These are phyloP conservation scores for Cybosia mesomella DNA, from an alignment of 2,888 invertebrate genomes.

Conservation along the genomic window DNA sequence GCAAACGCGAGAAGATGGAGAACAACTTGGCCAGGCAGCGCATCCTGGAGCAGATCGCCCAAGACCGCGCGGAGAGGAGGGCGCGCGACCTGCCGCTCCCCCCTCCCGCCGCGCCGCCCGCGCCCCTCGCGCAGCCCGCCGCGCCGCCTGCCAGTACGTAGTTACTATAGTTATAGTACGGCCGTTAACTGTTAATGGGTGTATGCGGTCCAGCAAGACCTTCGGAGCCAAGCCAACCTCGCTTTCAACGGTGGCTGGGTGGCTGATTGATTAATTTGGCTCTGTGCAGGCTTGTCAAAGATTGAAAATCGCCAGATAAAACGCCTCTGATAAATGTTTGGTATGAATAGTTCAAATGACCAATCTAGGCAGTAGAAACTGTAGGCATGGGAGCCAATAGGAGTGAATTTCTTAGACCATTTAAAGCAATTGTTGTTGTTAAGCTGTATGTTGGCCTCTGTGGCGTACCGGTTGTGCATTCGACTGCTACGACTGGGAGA, in stretches of 20 bases:
- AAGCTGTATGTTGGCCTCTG: no score
- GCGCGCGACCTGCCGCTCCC: conserved; percentile 61
- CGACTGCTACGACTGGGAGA: no score
- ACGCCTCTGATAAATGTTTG: conserved; percentile 97
- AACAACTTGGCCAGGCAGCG: conserved; percentile 92
- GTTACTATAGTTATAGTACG: no score
- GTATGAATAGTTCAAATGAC: conserved; percentile 99
- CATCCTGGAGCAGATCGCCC: conserved; percentile 94
- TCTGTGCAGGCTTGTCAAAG: no score
- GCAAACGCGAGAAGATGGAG: conserved; percentile 92
- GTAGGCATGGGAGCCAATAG: conserved; percentile 99
- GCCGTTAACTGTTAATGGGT: no score
- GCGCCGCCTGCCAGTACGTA: conserved; percentile 26
- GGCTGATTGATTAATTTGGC: no score
- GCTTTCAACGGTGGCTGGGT: no score
- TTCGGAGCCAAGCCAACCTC: no score
- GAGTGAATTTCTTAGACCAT: conserved; percentile 97
- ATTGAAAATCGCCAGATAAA: conserved; percentile 97
- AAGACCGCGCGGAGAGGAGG: conserved; percentile 92
- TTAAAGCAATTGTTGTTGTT: conserved; percentile 94
- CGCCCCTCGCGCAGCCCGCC: conserved; percentile 24
- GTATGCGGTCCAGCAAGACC: no score
- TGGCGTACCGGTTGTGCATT: no score
- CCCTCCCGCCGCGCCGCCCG: conserved; percentile 33
- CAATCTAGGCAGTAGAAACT: conserved; percentile 99